A percentile compares a stretch with the other conserved stretches of the same genome.
These are phyloP conservation scores for Phylloscopus trochiloides DNA, from an alignment of 2,113 vertebrate genomes.

Conservation along the genomic window DNA sequence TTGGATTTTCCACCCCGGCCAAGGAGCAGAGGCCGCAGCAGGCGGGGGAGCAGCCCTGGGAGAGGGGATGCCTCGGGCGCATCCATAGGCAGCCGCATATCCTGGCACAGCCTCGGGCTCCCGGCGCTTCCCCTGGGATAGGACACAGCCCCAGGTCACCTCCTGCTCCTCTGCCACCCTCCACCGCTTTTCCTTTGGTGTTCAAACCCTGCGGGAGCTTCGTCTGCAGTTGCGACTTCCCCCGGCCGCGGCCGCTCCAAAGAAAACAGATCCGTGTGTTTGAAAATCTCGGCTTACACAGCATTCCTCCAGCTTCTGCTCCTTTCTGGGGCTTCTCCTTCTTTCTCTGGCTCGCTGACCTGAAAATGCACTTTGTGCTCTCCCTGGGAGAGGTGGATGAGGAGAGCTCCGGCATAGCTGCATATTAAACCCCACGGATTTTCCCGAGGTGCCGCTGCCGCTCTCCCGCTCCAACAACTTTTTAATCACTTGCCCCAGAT, in stretches of 20 bases:
- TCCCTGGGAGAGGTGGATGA: conserved; percentile 44
- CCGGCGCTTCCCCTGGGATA: not conserved
- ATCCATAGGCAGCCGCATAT: not conserved
- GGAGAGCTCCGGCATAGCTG: conserved; percentile 37
- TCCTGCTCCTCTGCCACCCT: conserved; percentile 4
- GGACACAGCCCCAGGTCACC: not conserved
- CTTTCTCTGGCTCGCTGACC: conserved; percentile 15
- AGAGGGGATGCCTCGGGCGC: not conserved
- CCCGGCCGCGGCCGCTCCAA: not conserved
- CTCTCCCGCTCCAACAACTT: not conserved
- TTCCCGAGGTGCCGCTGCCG: not conserved
- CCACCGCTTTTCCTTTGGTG: not conserved
- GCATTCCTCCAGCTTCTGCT: conserved; percentile 44
- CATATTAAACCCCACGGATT: conserved; percentile 19
- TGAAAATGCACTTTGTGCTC: conserved; percentile 45
- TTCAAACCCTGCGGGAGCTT: not conserved
- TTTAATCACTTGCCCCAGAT: not conserved
- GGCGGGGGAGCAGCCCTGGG: fast-evolving
- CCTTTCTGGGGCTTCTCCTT: conserved; percentile 52
- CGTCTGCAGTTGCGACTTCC: conserved; percentile 15
- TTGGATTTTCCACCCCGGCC: fast-evolving
- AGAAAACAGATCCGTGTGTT: conserved; percentile 44
- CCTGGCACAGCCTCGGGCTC: not conserved
- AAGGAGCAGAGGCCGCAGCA: not conserved
- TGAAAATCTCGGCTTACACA: conserved; percentile 15